Evolutionary conservation across 2,888 invertebrate species (phyloP).

Genomic region (Calameuta filiformis): DNA sequence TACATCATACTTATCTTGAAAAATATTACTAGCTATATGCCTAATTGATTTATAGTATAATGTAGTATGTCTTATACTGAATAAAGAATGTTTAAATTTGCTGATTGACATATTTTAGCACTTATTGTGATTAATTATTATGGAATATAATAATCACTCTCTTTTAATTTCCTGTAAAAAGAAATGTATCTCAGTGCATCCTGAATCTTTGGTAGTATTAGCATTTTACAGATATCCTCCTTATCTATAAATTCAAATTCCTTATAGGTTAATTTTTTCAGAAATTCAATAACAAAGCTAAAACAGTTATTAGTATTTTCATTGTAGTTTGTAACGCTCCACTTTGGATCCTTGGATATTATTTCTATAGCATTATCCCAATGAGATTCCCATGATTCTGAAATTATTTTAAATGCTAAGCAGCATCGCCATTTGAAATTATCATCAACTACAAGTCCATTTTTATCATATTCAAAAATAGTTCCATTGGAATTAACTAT

Average conservation of each 20-base stretch:
- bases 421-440: slow-evolving; percentile 51
- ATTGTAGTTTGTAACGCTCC: slow-evolving; percentile 78
- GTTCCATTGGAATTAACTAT: slow-evolving; percentile 84
- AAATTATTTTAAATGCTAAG: slow-evolving; percentile 43
- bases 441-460: slow-evolving; percentile 71
- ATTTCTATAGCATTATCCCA: slow-evolving; percentile 50
- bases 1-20: slow-evolving; percentile 72
- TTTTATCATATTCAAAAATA: slow-evolving; percentile 86
- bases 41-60: slow-evolving; percentile 14
- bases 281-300: slow-evolving; percentile 84
- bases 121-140: slow-evolving; percentile 8
- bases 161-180: slow-evolving; percentile 78
- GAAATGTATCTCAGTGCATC: slow-evolving; percentile 88
- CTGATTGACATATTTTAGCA: slow-evolving; percentile 21
- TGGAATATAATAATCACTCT: slow-evolving; percentile 52
- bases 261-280: slow-evolving; percentile 76
- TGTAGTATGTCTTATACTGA: background rate
- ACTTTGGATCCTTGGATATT: slow-evolving; percentile 71
- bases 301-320: slow-evolving; percentile 87
- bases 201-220: slow-evolving; percentile 84
- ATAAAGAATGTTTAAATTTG: slow-evolving; percentile 11
- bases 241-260: slow-evolving; percentile 45
- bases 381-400: slow-evolving; percentile 54
- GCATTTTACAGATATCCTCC: slow-evolving; percentile 78
- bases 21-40: slow-evolving; percentile 18